Percentiles rank a stretch among this genome's conserved stretches.
Conservation (phyloP, 2,888 invertebrate species). For the Heliconius sara region DNA sequence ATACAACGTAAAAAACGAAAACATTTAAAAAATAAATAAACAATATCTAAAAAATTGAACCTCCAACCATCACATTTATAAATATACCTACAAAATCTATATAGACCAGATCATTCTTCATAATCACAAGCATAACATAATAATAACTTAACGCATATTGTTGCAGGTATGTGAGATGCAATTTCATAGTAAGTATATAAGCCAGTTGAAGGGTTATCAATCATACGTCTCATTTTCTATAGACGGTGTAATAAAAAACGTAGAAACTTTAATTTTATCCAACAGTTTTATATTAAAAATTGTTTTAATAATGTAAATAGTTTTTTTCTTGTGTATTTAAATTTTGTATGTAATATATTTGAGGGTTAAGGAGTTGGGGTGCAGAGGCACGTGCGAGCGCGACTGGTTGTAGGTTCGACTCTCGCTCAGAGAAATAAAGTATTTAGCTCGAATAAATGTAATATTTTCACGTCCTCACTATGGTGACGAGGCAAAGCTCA, state of each 20-base stretch:
- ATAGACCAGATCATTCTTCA: slow-evolving; percentile 11
- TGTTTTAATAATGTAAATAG: slow-evolving; percentile 5
- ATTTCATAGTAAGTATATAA: slow-evolving; percentile 37
- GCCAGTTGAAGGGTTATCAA: slow-evolving; percentile 34
- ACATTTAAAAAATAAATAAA: background rate
- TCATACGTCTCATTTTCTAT: slow-evolving; percentile 31
- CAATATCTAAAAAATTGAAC: background rate
- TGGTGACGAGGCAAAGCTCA: background rate
- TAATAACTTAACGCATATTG: slow-evolving; percentile 8
- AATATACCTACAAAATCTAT: background rate
- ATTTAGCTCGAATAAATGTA: too few relatives aligned
- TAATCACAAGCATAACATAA: slow-evolving; percentile 16
- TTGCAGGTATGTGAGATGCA: slow-evolving; percentile 37
- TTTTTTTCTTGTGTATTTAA: background rate
- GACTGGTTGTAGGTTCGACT: too few relatives aligned
- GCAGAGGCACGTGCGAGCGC: too few relatives aligned
- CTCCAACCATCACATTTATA: background rate
- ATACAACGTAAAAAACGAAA: background rate
- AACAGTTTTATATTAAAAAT: slow-evolving; percentile 21
- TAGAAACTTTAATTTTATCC: slow-evolving; percentile 14
- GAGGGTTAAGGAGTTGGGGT: too few relatives aligned
- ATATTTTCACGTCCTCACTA: too few relatives aligned
- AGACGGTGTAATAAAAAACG: slow-evolving; percentile 9
- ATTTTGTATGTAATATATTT: background rate
- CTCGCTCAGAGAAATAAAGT: too few relatives aligned